These are phyloP conservation scores for Linhomoeus sp. DNA, from an alignment of 2,888 invertebrate species.

Conservation along the genomic window DNA sequence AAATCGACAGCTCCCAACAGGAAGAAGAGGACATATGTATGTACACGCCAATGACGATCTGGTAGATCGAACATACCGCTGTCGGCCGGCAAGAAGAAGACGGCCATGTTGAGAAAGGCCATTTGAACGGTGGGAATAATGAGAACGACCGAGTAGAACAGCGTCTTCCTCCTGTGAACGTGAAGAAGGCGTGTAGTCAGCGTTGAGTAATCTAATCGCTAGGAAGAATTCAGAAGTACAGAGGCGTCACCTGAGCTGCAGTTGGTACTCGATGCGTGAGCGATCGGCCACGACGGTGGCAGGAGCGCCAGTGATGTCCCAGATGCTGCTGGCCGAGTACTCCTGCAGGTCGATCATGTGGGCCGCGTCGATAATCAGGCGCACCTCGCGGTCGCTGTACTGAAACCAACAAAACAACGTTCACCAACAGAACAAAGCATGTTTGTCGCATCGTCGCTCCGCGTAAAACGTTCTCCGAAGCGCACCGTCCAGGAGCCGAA, in stretches of 20 bases:
- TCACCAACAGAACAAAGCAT: no score
- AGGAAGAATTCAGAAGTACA: not conserved
- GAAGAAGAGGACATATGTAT: no score
- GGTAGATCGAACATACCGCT: constrained; percentile 53
- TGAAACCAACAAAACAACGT: no score
- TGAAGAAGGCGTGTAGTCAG: not conserved
- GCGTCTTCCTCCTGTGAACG: constrained; percentile 63
- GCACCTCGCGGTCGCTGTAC: constrained; percentile 24
- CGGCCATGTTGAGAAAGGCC: constrained; percentile 92
- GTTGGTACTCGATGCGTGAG: constrained; percentile 21
- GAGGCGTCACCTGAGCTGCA: constrained; percentile 13
- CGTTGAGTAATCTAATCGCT: not conserved
- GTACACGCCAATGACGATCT: no score
- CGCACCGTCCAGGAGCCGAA: constrained; percentile 78
- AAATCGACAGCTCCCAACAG: no score
- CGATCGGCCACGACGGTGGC: constrained; percentile 66
- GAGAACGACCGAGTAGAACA: constrained; percentile 97
- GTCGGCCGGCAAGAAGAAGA: constrained; percentile 95
- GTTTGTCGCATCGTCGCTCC: no score
- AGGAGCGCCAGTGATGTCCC: constrained; percentile 73
- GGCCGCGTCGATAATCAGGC: constrained; percentile 77
- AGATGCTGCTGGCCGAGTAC: constrained; percentile 93
- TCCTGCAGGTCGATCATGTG: constrained; percentile 71
- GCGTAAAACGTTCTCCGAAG: no score
- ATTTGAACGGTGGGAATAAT: constrained; percentile 95